Percentiles rank a stretch among this genome's conserved stretches.
These are phyloP conservation scores for Menidia menidia DNA, from an alignment of 2,797 vertebrate genomes.

Conservation along the genomic window DNA sequence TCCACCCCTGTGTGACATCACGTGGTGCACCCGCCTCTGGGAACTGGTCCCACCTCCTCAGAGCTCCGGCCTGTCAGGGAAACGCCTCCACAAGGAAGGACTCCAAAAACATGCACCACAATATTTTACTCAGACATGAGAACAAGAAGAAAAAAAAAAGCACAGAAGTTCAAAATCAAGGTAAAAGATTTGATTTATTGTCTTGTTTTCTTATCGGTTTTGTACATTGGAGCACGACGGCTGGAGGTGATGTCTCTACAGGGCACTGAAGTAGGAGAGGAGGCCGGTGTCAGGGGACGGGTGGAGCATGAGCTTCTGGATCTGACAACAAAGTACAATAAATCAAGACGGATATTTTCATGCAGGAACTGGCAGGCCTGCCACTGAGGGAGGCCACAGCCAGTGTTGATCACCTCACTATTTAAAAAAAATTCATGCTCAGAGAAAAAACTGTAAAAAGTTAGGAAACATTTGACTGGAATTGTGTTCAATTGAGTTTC, in stretches of 20 bases:
- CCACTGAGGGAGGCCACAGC: neutral
- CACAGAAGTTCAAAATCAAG: slow-evolving; percentile 13
- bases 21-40: slow-evolving; percentile 53
- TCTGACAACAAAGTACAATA: slow-evolving; percentile 52
- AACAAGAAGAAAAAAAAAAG: slow-evolving; percentile 21
- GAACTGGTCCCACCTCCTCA: slow-evolving; percentile 52
- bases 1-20: slow-evolving; percentile 75
- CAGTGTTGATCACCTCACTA: no score
- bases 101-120: neutral
- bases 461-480: no score
- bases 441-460: no score
- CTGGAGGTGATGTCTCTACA: slow-evolving; percentile 59
- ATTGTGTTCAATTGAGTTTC: no score
- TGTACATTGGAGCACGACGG: slow-evolving; percentile 20
- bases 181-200: slow-evolving; percentile 64
- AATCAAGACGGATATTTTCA: neutral
- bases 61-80: slow-evolving; percentile 13
- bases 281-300: slow-evolving; percentile 84
- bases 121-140: neutral
- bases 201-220: slow-evolving; percentile 21
- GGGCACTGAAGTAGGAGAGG: slow-evolving; percentile 79
- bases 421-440: no score
- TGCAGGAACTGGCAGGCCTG: fast-evolving
- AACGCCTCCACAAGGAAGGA: neutral
- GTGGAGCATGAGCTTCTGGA: slow-evolving; percentile 82